Percentiles rank a stretch among this genome's conserved stretches.
phyloP scores from a whole-genome alignment of 2,113 vertebrate genomes.

The Rhadina sibilatrix region DNA sequence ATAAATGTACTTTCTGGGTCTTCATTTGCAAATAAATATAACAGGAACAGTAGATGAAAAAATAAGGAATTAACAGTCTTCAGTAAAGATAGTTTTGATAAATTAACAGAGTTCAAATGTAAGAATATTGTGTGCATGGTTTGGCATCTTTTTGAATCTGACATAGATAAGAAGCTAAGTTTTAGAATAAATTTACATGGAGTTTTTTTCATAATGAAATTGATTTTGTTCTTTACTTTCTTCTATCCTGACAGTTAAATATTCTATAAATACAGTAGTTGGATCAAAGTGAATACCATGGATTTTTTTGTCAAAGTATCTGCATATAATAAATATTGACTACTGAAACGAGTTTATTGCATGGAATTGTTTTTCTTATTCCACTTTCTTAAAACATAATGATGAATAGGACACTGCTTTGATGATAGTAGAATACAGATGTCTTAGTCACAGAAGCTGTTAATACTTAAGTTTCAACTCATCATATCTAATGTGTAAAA shows the following conservation, averaged over 20 bases:
- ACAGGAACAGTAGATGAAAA: background rate
- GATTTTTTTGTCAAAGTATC: background rate
- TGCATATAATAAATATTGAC: background rate
- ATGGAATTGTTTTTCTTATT: background rate
- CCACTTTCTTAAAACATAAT: background rate
- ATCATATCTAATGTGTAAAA: background rate
- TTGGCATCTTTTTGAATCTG: background rate
- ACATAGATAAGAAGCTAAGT: background rate
- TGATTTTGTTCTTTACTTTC: background rate
- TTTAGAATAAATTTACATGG: background rate
- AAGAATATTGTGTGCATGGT: background rate
- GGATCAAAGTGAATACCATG: background rate
- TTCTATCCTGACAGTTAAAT: slow-evolving; percentile 1
- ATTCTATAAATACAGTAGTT: background rate
- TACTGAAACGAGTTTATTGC: background rate
- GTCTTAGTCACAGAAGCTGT: background rate
- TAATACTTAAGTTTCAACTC: background rate
- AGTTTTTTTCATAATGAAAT: background rate
- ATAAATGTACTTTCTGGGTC: slow-evolving; percentile 13
- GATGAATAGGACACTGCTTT: background rate
- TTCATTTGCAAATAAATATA: slow-evolving; percentile 52
- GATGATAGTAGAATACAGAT: background rate
- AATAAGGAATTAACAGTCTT: background rate
- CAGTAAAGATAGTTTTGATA: background rate
- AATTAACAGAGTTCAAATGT: background rate